Percentiles rank a stretch among this genome's conserved stretches.
phyloP scores from a whole-genome alignment of 2,797 vertebrate species.

The Prunella strophiata region DNA sequence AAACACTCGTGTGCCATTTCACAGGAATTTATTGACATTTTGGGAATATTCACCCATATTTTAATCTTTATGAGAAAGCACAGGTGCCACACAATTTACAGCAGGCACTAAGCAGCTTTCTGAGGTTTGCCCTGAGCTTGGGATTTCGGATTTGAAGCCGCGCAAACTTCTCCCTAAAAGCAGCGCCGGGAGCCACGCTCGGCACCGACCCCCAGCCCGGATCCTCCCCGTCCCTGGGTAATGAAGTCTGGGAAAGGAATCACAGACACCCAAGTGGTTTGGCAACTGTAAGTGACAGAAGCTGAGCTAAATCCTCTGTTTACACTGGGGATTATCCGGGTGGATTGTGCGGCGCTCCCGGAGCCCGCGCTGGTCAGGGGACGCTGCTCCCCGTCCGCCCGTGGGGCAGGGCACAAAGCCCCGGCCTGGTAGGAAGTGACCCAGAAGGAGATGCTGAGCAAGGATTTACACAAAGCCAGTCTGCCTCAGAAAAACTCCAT shows the following conservation, averaged over 20 bases:
- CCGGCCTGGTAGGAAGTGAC: slow-evolving; percentile 95
- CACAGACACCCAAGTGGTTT: slow-evolving; percentile 85
- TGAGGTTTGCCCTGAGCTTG: neutral
- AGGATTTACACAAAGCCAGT: slow-evolving; percentile 93
- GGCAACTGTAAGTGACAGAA: slow-evolving; percentile 86
- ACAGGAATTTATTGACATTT: neutral
- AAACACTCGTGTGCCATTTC: neutral
- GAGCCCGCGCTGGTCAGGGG: slow-evolving; percentile 83
- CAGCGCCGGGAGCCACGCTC: neutral
- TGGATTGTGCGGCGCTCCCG: slow-evolving; percentile 72
- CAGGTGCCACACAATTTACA: neutral
- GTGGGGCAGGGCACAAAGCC: slow-evolving; percentile 84
- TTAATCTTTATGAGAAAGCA: neutral
- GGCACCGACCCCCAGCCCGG: slow-evolving; percentile 31
- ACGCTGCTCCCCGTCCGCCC: slow-evolving; percentile 82
- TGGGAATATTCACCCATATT: neutral
- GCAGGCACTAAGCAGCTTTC: neutral
- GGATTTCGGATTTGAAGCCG: neutral
- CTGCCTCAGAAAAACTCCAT: slow-evolving; percentile 85
- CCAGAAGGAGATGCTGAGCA: slow-evolving; percentile 92
- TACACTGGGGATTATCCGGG: slow-evolving; percentile 85
- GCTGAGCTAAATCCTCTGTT: slow-evolving; percentile 87
- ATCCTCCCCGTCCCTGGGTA: slow-evolving; percentile 55
- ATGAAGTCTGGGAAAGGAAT: slow-evolving; percentile 78
- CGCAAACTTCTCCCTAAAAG: neutral